These are phyloP conservation scores for Leptinotarsa peninsularis DNA, from an alignment of 2,888 invertebrate genomes.

Conservation along the genomic window DNA sequence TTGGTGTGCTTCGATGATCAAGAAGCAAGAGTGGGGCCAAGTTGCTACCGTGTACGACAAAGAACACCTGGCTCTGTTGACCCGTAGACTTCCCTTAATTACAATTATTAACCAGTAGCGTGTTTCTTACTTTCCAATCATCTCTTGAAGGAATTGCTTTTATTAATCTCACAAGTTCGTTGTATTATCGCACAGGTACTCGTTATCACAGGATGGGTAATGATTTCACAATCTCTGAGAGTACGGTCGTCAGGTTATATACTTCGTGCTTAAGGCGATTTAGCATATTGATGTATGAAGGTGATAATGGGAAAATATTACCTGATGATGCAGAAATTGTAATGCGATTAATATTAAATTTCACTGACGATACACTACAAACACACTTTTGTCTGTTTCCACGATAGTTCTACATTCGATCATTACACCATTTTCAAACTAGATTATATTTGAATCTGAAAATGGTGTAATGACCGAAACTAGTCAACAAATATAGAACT, in stretches of 20 bases:
- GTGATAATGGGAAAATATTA: too few species aligned
- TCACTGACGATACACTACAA: too few species aligned
- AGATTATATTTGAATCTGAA: too few species aligned
- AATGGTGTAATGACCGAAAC: too few species aligned
- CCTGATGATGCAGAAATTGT: too few species aligned
- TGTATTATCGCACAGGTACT: slow-evolving; percentile 38
- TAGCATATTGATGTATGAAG: neutral
- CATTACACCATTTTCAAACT: too few species aligned
- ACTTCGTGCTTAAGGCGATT: neutral
- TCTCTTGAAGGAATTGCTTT: slow-evolving; percentile 43
- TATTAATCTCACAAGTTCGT: slow-evolving; percentile 42
- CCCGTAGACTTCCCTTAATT: slow-evolving; percentile 64
- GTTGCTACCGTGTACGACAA: slow-evolving; percentile 61
- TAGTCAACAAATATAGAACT: too few species aligned
- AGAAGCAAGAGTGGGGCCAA: slow-evolving; percentile 48
- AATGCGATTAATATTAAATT: too few species aligned
- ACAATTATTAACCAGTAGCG: slow-evolving; percentile 65
- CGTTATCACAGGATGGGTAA: slow-evolving; percentile 24
- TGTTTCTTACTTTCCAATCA: slow-evolving; percentile 58
- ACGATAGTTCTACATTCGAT: too few species aligned
- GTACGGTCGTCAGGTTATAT: slow-evolving; percentile 1
- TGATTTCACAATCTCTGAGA: slow-evolving; percentile 5
- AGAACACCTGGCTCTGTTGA: slow-evolving; percentile 63
- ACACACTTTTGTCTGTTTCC: too few species aligned
- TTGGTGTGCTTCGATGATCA: slow-evolving; percentile 40